Percentiles rank a stretch among this genome's conserved stretches.
Evolutionary conservation across 2,113 vertebrate species (phyloP).

Genomic region (Bos javanicus): DNA sequence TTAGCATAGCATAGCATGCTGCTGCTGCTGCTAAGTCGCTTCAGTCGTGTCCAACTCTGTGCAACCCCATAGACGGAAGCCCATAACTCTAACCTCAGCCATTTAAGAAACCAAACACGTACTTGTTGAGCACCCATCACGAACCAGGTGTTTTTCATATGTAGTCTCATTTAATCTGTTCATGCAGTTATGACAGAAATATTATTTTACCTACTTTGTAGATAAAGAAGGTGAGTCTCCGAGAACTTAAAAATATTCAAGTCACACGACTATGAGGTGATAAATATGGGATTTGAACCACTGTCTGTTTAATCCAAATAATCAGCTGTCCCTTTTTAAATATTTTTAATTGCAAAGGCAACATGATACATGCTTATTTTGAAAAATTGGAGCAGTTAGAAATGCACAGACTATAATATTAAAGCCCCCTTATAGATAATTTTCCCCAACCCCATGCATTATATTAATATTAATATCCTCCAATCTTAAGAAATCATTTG

Average conservation of each 20-base stretch:
- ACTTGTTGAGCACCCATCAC: background rate
- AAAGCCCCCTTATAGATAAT: background rate
- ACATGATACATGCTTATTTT: background rate
- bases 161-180: background rate
- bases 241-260: slow-evolving; percentile 20
- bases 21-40: no score
- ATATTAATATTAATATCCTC: background rate
- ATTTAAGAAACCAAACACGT: background rate
- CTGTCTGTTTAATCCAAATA: background rate
- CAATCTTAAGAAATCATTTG: background rate
- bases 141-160: background rate
- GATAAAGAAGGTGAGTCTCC: background rate
- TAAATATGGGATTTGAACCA: background rate
- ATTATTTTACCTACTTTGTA: background rate
- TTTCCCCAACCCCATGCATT: background rate
- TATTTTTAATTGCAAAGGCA: background rate
- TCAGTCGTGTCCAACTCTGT: no score
- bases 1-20: no score
- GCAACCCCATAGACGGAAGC: no score
- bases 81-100: background rate
- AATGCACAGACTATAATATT: slow-evolving; percentile 4
- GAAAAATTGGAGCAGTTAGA: background rate
- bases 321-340: background rate
- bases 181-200: background rate
- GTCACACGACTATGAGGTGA: background rate